Conservation (phyloP, 1,140 invertebrate genomes). For the Portunus trituberculatus region DNA sequence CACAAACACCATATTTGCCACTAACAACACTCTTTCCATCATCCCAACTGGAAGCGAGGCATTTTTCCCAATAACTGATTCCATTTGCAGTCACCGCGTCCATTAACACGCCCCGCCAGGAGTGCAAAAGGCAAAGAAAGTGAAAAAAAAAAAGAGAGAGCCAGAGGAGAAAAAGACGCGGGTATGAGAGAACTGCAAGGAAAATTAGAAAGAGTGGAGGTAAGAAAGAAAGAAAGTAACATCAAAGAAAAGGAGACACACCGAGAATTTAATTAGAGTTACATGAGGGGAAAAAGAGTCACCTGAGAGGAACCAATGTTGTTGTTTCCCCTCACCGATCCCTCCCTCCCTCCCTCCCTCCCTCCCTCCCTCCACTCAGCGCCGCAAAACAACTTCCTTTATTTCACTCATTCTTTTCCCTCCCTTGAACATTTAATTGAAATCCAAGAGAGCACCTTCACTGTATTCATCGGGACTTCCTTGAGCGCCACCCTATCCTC, state of each 20-base stretch:
- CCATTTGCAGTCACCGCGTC: not conserved
- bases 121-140: not conserved
- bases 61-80: not conserved
- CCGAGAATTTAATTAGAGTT: not conserved
- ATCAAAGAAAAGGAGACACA: not conserved
- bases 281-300: not conserved
- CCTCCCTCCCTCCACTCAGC: no score
- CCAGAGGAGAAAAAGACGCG: not conserved
- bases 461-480: no score
- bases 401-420: not conserved
- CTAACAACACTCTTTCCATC: not conserved
- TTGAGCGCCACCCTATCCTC: no score
- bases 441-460: not conserved
- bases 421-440: not conserved
- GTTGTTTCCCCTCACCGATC: not conserved
- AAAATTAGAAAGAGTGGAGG: not conserved
- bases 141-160: not conserved
- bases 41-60: not conserved
- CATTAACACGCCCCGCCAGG: not conserved
- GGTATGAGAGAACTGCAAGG: no score
- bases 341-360: no score
- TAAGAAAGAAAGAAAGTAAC: not conserved
- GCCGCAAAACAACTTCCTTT: not conserved
- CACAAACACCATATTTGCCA: not conserved
- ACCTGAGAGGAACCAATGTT: conserved; percentile 5